Percentiles rank a stretch among this genome's conserved stretches.
Conservation (phyloP, 1,140 invertebrate species). For the Drosophila ficusphila region DNA sequence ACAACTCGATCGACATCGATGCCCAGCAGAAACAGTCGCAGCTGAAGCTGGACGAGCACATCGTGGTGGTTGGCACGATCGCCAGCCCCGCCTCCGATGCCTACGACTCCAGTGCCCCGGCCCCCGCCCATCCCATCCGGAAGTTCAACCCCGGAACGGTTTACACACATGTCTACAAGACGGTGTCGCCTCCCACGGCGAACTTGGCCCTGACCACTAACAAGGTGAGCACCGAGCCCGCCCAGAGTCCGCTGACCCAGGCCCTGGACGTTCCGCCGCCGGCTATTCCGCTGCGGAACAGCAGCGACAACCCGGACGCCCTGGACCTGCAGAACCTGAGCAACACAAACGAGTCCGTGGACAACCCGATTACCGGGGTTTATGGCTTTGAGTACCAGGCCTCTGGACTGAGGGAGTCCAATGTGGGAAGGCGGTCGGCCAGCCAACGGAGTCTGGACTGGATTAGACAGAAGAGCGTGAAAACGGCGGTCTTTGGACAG, state of each 20-base stretch:
- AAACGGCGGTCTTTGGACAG: constrained; percentile 61
- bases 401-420: constrained; percentile 56
- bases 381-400: constrained; percentile 69
- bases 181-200: constrained; percentile 72
- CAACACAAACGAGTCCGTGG: constrained; percentile 72
- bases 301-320: constrained; percentile 63
- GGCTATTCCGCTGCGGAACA: constrained; percentile 46
- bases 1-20: constrained; percentile 81
- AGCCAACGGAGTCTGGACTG: constrained; percentile 63
- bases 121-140: constrained; percentile 51
- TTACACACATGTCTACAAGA: constrained; percentile 71
- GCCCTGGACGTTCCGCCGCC: constrained; percentile 56
- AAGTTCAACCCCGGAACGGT: constrained; percentile 67
- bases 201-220: constrained; percentile 71
- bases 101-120: constrained; percentile 21
- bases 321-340: constrained; percentile 73
- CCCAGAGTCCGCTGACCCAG: constrained; percentile 39
- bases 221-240: constrained; percentile 71
- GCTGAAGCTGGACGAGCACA: constrained; percentile 63
- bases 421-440: constrained; percentile 64
- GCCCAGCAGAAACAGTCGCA: constrained; percentile 56
- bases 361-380: constrained; percentile 72
- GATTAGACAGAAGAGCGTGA: constrained; percentile 53
- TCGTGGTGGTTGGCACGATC: constrained; percentile 66
- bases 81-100: constrained; percentile 62